A percentile compares a stretch with the other conserved stretches of the same genome.
Evolutionary conservation across 2,113 vertebrate species (phyloP).

Genomic region (Leuciscus idus): DNA sequence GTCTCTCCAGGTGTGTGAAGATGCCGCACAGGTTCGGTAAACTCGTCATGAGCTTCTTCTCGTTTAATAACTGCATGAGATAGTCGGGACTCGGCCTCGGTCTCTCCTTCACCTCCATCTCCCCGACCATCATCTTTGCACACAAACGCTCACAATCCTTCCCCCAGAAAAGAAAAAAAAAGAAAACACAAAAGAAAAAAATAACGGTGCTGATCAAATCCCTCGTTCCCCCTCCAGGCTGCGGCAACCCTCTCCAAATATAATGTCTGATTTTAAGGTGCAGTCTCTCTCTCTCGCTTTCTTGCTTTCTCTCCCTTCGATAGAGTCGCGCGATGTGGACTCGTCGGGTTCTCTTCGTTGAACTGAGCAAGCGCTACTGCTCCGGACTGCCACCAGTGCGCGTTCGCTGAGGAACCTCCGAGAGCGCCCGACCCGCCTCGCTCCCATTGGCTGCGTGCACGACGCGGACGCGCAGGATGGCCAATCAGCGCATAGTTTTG

Average conservation of each 20-base stretch:
- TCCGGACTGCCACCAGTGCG: conserved; percentile 72
- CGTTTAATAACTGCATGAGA: conserved; percentile 84
- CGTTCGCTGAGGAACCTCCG: conserved; percentile 68
- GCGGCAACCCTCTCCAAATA: conserved; percentile 62
- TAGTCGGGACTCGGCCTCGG: conserved; percentile 87
- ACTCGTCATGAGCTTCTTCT: conserved; percentile 85
- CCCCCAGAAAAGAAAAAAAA: conserved; percentile 52
- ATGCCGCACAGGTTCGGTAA: conserved; percentile 85
- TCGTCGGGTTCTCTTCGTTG: conserved; percentile 70
- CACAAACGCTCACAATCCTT: conserved; percentile 74
- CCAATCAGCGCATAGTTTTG: conserved; percentile 61
- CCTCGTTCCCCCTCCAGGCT: conserved; percentile 71
- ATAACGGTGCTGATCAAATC: conserved; percentile 74
- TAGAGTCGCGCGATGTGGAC: conserved; percentile 59
- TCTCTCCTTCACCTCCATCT: conserved; percentile 86
- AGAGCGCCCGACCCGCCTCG: conserved; percentile 61
- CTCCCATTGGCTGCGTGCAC: conserved; percentile 65
- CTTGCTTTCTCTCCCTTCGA: conserved; percentile 68
- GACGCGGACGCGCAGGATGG: conserved; percentile 37
- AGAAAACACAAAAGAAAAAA: conserved; percentile 60
- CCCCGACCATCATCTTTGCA: conserved; percentile 85
- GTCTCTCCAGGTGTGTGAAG: conserved; percentile 83
- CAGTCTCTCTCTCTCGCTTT: conserved; percentile 39
- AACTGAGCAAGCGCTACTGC: conserved; percentile 72
- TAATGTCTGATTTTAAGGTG: conserved; percentile 61